These are phyloP conservation scores for Liodrosophila aerea DNA, from an alignment of 2,888 invertebrate genomes.

Conservation along the genomic window DNA sequence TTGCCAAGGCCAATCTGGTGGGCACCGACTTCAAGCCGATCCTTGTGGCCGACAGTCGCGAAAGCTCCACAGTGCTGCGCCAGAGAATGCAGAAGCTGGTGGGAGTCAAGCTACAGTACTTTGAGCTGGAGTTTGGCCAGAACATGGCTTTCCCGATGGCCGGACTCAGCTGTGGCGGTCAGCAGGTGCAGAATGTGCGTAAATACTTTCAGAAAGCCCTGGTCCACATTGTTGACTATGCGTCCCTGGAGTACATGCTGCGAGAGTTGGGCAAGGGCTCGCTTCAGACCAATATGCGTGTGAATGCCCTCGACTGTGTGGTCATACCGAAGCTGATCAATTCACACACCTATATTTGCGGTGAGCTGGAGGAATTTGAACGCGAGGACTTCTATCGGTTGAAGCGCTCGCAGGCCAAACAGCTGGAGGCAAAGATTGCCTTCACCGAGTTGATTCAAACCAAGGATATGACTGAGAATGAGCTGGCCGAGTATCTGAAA, in stretches of 20 bases:
- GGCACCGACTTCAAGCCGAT: conserved; percentile 69
- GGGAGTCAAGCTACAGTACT: conserved; percentile 62
- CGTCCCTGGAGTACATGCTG: conserved; percentile 64
- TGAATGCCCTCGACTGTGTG: conserved; percentile 77
- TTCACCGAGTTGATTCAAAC: conserved; percentile 59
- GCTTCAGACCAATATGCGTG: conserved; percentile 73
- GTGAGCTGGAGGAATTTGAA: conserved; percentile 77
- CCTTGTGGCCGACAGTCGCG: conserved; percentile 48
- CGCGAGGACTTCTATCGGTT: conserved; percentile 79
- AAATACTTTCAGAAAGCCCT: conserved; percentile 51
- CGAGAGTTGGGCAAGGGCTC: conserved; percentile 50
- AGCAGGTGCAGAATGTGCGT: conserved; percentile 68
- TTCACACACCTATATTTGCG: conserved; percentile 64
- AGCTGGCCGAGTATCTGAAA: conserved; percentile 34
- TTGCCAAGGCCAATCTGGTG: conserved; percentile 74
- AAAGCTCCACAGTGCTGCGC: conserved; percentile 44
- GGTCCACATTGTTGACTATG: conserved; percentile 45
- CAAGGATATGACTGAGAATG: conserved; percentile 48
- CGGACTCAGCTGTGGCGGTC: conserved; percentile 73
- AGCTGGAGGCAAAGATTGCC: conserved; percentile 66
- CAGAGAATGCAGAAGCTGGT: conserved; percentile 59
- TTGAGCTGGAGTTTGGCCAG: conserved; percentile 44
- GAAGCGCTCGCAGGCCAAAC: conserved; percentile 78
- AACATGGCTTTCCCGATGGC: conserved; percentile 51
- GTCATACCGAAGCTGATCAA: conserved; percentile 64